Conservation (phyloP, 2,797 vertebrate species). For the Hoplostethus mediterraneus region DNA sequence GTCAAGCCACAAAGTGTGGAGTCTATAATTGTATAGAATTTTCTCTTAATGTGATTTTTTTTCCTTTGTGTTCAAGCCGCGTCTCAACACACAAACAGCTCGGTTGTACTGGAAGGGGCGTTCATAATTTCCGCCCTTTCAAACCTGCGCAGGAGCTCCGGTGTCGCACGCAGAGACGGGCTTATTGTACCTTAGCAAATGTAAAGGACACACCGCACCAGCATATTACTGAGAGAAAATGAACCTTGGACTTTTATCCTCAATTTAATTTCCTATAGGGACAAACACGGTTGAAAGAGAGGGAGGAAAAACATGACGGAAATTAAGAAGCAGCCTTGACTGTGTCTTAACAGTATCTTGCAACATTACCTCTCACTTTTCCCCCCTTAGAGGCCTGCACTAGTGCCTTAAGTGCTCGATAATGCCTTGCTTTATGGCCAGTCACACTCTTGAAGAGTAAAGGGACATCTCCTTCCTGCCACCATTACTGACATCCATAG, state of each 20-base stretch:
- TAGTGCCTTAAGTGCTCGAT: conserved; percentile 62
- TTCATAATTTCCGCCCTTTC: not conserved
- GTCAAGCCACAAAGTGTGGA: conserved; percentile 35
- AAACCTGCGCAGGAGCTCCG: conserved; percentile 44
- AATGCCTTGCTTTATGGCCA: conserved; percentile 65
- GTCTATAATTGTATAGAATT: conserved; percentile 7
- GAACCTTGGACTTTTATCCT: conserved; percentile 15
- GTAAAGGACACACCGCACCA: conserved; percentile 1
- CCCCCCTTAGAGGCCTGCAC: conserved; percentile 22
- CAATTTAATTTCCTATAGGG: conserved; percentile 47
- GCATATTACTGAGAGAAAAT: conserved; percentile 23
- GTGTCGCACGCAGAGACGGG: conserved; percentile 27
- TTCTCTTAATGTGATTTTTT: conserved; percentile 4
- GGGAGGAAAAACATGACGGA: not conserved
- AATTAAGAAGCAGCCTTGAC: conserved; percentile 4
- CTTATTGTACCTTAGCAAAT: conserved; percentile 52
- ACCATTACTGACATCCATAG: conserved; percentile 52
- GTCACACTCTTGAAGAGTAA: conserved; percentile 46
- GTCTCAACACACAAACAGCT: conserved; percentile 52
- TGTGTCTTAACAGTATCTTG: not conserved
- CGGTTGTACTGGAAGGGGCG: conserved; percentile 61
- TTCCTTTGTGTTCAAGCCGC: conserved; percentile 11
- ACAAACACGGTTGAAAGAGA: conserved; percentile 8
- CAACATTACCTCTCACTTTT: conserved; percentile 10
- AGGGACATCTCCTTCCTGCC: conserved; percentile 47